A percentile compares a stretch with the other conserved stretches of the same genome.
Conservation (phyloP, 2,113 vertebrate species). For the Haemorhous mexicanus region DNA sequence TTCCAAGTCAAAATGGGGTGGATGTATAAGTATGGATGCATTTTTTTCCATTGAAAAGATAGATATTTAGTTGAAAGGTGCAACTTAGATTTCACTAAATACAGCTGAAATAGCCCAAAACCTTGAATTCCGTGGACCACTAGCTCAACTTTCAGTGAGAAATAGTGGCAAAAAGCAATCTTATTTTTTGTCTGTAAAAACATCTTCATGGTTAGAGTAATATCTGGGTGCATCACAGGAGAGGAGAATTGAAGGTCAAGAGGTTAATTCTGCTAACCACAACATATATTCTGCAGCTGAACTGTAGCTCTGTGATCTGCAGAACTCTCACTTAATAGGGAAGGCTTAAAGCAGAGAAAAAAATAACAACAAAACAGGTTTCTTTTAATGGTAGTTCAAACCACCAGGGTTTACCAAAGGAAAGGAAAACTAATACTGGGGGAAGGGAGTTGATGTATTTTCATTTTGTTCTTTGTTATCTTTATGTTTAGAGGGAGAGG, state of each 20-base stretch:
- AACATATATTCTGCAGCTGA: neutral
- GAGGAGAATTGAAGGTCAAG: neutral
- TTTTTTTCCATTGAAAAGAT: neutral
- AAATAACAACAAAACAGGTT: neutral
- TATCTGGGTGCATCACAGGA: neutral
- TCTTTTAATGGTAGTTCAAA: neutral
- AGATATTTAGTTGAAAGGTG: neutral
- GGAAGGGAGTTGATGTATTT: neutral
- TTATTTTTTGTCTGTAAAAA: neutral
- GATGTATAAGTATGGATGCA: neutral
- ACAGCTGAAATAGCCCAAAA: neutral
- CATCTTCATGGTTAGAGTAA: neutral
- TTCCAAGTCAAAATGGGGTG: neutral
- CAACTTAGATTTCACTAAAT: neutral
- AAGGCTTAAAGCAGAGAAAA: neutral
- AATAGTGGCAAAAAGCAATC: neutral
- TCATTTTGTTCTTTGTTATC: neutral
- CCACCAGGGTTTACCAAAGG: neutral
- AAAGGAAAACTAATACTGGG: neutral
- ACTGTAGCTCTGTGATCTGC: neutral
- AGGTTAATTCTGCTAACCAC: slow-evolving; percentile 37
- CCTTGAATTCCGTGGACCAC: neutral
- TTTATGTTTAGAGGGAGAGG: neutral
- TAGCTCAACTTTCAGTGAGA: neutral
- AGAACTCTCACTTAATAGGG: neutral